These are phyloP conservation scores for Rhyacichthys aspro DNA, from an alignment of 2,797 vertebrate species.

Conservation along the genomic window DNA sequence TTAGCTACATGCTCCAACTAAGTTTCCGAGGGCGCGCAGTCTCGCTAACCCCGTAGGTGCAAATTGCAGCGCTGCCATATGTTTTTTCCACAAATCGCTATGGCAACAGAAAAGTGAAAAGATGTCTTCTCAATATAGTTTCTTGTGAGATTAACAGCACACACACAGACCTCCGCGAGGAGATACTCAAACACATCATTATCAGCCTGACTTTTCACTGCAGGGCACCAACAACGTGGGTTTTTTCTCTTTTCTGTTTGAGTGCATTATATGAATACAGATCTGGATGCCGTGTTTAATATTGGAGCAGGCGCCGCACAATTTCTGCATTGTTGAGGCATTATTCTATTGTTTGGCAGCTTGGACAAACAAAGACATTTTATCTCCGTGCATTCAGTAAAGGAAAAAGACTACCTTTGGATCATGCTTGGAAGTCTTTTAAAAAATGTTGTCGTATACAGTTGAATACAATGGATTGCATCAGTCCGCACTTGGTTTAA, in stretches of 20 bases:
- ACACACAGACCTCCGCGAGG: slow-evolving; percentile 6
- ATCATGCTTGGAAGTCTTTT: no score
- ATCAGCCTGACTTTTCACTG: slow-evolving; percentile 12
- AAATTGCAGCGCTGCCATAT: slow-evolving; percentile 55
- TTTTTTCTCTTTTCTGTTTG: neutral
- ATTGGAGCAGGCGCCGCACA: slow-evolving; percentile 31
- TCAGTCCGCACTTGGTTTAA: no score
- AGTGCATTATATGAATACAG: slow-evolving; percentile 1
- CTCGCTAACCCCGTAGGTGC: slow-evolving; percentile 45
- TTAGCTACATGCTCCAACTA: neutral
- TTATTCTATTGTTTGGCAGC: slow-evolving; percentile 13
- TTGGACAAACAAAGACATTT: slow-evolving; percentile 22
- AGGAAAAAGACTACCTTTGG: no score
- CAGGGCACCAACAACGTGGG: neutral
- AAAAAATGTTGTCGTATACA: no score
- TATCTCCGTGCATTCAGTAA: slow-evolving; percentile 11
- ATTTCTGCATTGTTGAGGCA: slow-evolving; percentile 8
- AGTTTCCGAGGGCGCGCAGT: slow-evolving; percentile 24
- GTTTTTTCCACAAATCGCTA: slow-evolving; percentile 63
- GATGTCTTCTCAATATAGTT: slow-evolving; percentile 57
- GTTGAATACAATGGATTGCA: no score
- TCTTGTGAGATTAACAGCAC: slow-evolving; percentile 32
- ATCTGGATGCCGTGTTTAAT: neutral
- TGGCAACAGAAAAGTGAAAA: slow-evolving; percentile 66
- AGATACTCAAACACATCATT: slow-evolving; percentile 15